Evolutionary conservation across 1,140 invertebrate species (phyloP), one percentile per base, ranked within the genome.

Genomic region (Scaptomyza graminum): DNA sequence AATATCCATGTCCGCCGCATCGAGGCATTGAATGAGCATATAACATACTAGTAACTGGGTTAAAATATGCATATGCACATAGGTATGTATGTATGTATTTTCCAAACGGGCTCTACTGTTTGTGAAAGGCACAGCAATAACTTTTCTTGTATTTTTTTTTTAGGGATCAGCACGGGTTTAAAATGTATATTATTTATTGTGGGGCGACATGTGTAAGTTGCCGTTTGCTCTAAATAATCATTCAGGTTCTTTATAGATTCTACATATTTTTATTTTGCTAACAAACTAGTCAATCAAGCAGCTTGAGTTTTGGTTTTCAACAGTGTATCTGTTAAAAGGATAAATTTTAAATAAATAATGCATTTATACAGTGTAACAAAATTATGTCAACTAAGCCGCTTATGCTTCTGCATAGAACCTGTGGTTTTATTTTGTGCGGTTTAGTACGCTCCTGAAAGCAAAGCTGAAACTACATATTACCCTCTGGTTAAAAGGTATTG

Each of bases 1-100:
- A 60, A 57, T 57, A 54, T 52, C 41, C 39, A 28, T 66, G 55
- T 66, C 46, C 34, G 31, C 15, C 44, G 18, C 15, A 34, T 44
- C 18, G 12, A 64, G 9, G 49, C n/a, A 81, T 81, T 87, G 66
- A 87, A 84, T 81, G 74, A 87, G 74, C 68, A 54, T 47, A 34
- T 64, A 81, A 25, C 73, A 73, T 76, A 6, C 8, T 31, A 44
- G 37, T 52, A 84, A 84, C 77, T 70, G 51, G 64, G 77, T 70
- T 81, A 84, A 83, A 65, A 79, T 66, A 79, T 64, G 76, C 60
- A 75, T 63, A 79, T 69, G 15, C 8, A 50, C 8, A 12, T 34
- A 50, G 3, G 11, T 11, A 34, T 2, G 13, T 15, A 39, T 13
- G 5, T 11, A 51, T 28, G 22, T 25, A 25, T 39, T 1, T 34